These are phyloP conservation scores for Diuraphis noxia DNA, from an alignment of 1,140 invertebrate genomes.

Conservation along the genomic window DNA sequence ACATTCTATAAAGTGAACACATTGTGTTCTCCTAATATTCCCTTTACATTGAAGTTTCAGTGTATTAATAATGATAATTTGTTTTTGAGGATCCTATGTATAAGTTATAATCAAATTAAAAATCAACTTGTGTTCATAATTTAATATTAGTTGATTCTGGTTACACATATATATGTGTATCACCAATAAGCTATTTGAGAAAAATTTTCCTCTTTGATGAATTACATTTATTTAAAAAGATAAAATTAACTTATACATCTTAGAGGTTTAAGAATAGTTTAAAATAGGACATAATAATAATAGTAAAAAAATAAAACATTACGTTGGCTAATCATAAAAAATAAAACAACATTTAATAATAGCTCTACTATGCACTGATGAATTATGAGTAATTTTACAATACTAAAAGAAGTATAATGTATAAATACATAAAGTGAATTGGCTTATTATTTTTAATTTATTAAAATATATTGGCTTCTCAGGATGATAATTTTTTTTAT, in stretches of 20 bases:
- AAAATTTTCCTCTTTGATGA: neutral
- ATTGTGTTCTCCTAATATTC: neutral
- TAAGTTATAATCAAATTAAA: neutral
- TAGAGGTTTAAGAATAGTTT: neutral
- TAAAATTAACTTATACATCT: neutral
- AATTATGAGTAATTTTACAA: slow-evolving; percentile 1
- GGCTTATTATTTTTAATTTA: neutral
- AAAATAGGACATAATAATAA: neutral
- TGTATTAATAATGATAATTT: neutral
- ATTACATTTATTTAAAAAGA: neutral
- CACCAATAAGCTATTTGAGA: neutral
- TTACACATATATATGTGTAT: neutral
- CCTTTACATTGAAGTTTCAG: neutral
- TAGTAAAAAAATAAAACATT: neutral
- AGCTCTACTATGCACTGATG: neutral
- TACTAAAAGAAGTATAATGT: neutral
- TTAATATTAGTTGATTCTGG: neutral
- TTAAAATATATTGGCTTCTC: slow-evolving; percentile 39
- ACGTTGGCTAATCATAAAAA: slow-evolving; percentile 14
- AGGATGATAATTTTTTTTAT: slow-evolving; percentile 43
- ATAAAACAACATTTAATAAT: slow-evolving; percentile 26
- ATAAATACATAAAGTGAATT: neutral
- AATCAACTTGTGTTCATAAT: neutral
- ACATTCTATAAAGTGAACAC: neutral
- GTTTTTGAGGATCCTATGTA: neutral